Conservation (phyloP, 2,888 invertebrate species). For the Archips xylosteana region DNA sequence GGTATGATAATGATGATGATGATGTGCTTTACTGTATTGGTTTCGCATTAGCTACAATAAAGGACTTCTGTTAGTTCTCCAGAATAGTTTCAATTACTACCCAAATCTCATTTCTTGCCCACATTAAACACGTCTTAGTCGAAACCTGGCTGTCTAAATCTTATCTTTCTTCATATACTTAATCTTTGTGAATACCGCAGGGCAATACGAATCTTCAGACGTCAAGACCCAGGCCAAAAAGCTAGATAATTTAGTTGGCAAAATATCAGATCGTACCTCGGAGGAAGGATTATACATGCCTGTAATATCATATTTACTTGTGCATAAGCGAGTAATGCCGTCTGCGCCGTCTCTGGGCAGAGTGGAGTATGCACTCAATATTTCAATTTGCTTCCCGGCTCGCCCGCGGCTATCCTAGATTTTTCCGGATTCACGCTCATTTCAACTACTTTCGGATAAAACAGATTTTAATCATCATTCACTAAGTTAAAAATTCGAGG, state of each 20-base stretch:
- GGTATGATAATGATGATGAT: too few relatives aligned
- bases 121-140: too few relatives aligned
- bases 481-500: background rate
- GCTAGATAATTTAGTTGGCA: background rate
- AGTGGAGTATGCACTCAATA: slow-evolving; percentile 36
- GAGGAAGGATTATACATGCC: background rate
- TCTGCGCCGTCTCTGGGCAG: slow-evolving; percentile 13
- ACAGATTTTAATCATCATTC: background rate
- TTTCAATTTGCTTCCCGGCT: slow-evolving; percentile 35
- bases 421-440: slow-evolving; percentile 23
- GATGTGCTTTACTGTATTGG: too few relatives aligned
- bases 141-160: too few relatives aligned
- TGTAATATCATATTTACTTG: background rate
- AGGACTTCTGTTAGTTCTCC: too few relatives aligned
- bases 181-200: too few relatives aligned
- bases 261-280: background rate
- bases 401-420: slow-evolving; percentile 27
- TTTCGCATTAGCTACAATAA: too few relatives aligned
- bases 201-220: background rate
- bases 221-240: background rate
- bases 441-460: slow-evolving; percentile 13
- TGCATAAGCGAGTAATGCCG: background rate
- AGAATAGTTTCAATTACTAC: too few relatives aligned
- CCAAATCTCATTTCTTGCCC: too few relatives aligned
- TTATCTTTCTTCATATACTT: too few relatives aligned